Base-by-base conservation (phyloP, 2,113 vertebrate genomes). In the Geococcyx californianus region DNA sequence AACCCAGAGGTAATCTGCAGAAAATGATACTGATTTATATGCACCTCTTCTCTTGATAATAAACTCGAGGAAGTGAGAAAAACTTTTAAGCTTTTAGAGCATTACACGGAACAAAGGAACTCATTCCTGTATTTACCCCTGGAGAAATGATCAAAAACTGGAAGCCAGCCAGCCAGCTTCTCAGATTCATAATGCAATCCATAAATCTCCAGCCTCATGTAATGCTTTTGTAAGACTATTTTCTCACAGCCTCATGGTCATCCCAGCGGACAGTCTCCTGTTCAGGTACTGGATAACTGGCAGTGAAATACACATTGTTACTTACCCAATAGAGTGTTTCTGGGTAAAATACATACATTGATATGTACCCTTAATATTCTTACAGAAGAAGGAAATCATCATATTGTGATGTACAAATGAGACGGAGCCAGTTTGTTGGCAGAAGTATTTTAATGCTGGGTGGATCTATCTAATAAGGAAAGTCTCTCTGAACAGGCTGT, bases 81-180 rank as follows among this genome's bases (percentile, higher is more conserved):
- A 76, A 45, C 42, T 58, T 70, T 49, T 28, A 85, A 73, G 26
- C 10, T 82, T 87, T 89, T 78, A 56, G 20, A 91, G 16, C n/a
- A 26, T 55, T 51, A 74, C 15, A 25, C 70, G 62, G 29, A 90
- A 49, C 28, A 85, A 64, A 66, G 20, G 62, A 82, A 62, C 8
- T 64, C 3, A 0, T 60, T 25, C 75, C 19, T 80, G 0, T 23
- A 63, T 31, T 26, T 28, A 1, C 12, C 6, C 7, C n/a, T 9
- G 9, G 10, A 91, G 34, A 74, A 88, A 59, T 67, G 3, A 73
- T 44, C 17, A 64, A 74, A 82, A 89, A 10, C 28, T 36, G n/a
- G 36, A 88, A 69, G 20, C 33, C n/a, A 74, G 38, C 10, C 38
- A 36, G 21, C 26, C 26, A 49, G 47, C 21, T 33, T 76, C 49